These are phyloP conservation scores for Procavia capensis DNA, from an alignment of 2,113 vertebrate genomes.

Conservation along the genomic window DNA sequence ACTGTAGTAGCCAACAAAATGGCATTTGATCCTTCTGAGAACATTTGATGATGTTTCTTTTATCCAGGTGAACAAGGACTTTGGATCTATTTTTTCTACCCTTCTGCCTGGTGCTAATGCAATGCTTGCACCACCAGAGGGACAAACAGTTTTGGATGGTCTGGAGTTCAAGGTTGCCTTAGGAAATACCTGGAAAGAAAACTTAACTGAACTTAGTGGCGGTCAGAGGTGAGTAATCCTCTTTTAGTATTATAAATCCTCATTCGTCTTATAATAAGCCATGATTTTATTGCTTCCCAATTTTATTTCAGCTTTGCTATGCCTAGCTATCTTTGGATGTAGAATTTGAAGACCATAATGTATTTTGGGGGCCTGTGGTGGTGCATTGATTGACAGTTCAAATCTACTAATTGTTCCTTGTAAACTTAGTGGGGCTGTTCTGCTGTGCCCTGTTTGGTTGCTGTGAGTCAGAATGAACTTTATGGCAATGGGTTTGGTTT, in stretches of 20 bases:
- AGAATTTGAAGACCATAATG: conserved; percentile 29
- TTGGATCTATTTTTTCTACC: conserved; percentile 96
- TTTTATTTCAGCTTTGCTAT: conserved; percentile 43
- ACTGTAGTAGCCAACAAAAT: not conserved
- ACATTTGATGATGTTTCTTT: not conserved
- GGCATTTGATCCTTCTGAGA: not conserved
- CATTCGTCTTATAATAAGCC: not conserved
- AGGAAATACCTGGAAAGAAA: conserved; percentile 98
- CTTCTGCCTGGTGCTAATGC: conserved; percentile 95
- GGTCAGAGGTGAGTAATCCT: conserved; percentile 92
- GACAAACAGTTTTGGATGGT: conserved; percentile 88
- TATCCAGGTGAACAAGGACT: conserved; percentile 95
- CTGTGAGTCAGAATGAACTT: too few species aligned
- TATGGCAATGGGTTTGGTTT: too few species aligned
- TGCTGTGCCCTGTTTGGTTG: too few species aligned
- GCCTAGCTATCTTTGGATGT: conserved; percentile 25
- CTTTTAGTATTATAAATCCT: not conserved
- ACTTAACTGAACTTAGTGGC: conserved; percentile 97
- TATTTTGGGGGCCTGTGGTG: not conserved
- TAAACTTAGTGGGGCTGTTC: too few species aligned
- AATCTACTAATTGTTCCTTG: too few species aligned
- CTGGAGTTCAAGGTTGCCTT: conserved; percentile 96
- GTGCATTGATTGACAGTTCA: too few species aligned
- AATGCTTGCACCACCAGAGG: conserved; percentile 89
- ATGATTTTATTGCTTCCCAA: not conserved